Evolutionary conservation across 2,113 vertebrate species (phyloP).

Genomic region (Microtus montanus): DNA sequence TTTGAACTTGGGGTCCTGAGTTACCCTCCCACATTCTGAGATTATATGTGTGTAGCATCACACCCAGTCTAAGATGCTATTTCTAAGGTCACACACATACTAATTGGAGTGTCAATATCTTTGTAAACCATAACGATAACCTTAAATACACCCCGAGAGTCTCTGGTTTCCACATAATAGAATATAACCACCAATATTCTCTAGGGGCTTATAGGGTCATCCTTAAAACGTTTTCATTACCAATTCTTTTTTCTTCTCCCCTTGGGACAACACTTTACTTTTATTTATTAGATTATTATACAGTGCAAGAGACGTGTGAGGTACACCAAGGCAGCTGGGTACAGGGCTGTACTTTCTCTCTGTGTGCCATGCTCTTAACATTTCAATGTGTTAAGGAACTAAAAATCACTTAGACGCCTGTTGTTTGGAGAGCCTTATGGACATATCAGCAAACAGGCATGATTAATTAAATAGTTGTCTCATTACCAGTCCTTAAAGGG

Average conservation of each 20-base stretch:
- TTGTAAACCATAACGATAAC: background rate
- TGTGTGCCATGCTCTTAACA: background rate
- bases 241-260: too few species aligned
- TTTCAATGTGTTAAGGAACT: background rate
- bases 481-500: background rate
- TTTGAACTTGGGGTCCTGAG: background rate
- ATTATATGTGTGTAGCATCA: background rate
- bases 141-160: background rate
- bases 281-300: background rate
- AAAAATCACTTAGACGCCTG: background rate
- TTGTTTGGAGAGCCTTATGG: background rate
- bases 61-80: background rate
- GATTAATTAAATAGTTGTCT: background rate
- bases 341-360: background rate
- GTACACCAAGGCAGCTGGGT: accelerated
- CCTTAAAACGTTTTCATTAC: background rate
- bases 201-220: background rate
- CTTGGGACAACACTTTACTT: background rate
- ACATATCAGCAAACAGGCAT: background rate
- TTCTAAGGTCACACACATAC: background rate
- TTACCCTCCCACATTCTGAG: background rate
- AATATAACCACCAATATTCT: background rate
- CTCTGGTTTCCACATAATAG: background rate
- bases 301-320: accelerated
- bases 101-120: background rate